These are phyloP conservation scores for Pelodytes ibericus DNA, from an alignment of 2,797 vertebrate genomes.

Conservation along the genomic window DNA sequence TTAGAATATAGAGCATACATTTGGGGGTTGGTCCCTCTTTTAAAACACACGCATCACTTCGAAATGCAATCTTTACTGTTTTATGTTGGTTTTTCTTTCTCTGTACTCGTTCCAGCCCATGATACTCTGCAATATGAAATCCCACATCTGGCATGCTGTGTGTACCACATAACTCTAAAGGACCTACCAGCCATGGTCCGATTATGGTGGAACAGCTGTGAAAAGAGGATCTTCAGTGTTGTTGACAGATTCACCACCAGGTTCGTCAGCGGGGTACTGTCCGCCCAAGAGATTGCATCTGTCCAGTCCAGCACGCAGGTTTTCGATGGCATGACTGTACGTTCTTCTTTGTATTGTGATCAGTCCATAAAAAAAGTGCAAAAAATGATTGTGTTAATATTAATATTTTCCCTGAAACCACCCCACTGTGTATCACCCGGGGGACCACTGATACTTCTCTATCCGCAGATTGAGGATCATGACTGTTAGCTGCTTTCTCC, in stretches of 20 bases:
- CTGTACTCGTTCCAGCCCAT: constrained; percentile 67
- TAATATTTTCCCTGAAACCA: no score
- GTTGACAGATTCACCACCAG: constrained; percentile 95
- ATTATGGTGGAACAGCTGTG: constrained; percentile 97
- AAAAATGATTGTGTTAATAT: no score
- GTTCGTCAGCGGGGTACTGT: constrained; percentile 89
- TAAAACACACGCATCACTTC: no score
- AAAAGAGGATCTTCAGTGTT: constrained; percentile 89
- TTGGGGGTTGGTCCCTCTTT: no score
- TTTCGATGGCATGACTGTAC: constrained; percentile 94
- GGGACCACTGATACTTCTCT: no score
- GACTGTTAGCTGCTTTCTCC: no score
- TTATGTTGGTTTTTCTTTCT: no score
- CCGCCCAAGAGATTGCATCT: constrained; percentile 90
- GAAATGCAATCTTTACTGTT: no score
- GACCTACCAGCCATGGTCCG: constrained; percentile 96
- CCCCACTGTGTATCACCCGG: no score
- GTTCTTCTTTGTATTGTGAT: constrained; percentile 58
- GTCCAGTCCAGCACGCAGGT: constrained; percentile 92
- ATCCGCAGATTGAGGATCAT: no score
- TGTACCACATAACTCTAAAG: constrained; percentile 91
- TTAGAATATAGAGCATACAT: no score
- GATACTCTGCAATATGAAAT: constrained; percentile 80
- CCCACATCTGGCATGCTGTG: constrained; percentile 90
- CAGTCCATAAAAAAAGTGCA: no score